Conservation (phyloP, 2,888 invertebrate species). For the Brachynemurus nebulosus region DNA sequence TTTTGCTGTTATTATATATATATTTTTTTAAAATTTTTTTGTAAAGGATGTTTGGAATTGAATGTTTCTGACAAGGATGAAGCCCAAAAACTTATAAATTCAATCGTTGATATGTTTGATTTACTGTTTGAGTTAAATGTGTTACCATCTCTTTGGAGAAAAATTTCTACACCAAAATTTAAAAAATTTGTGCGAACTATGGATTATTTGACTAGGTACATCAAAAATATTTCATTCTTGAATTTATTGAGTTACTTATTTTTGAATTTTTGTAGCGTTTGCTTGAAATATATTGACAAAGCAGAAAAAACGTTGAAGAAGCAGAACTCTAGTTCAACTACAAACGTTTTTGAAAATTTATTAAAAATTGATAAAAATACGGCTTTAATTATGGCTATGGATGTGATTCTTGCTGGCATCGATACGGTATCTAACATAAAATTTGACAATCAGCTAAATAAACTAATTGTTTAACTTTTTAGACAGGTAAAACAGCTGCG, state of each 20-base stretch:
- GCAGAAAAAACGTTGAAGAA: slow-evolving; percentile 21
- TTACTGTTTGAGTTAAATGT: slow-evolving; percentile 26
- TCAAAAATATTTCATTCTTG: background rate
- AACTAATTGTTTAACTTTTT: slow-evolving; percentile 10
- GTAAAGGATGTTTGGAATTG: slow-evolving; percentile 30
- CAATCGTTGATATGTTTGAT: slow-evolving; percentile 22
- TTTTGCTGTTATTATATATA: too few species aligned
- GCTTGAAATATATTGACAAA: slow-evolving; percentile 24
- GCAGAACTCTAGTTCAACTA: slow-evolving; percentile 30
- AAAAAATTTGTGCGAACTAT: slow-evolving; percentile 26
- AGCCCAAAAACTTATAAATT: slow-evolving; percentile 31
- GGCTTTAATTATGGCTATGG: slow-evolving; percentile 51
- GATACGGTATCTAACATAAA: slow-evolving; percentile 46
- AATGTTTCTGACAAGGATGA: slow-evolving; percentile 26
- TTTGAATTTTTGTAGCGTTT: slow-evolving; percentile 19
- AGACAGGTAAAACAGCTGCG: slow-evolving; percentile 34
- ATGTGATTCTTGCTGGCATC: slow-evolving; percentile 54
- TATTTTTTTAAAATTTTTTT: background rate
- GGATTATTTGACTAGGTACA: slow-evolving; percentile 30
- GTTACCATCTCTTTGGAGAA: slow-evolving; percentile 26
- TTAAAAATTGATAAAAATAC: slow-evolving; percentile 44
- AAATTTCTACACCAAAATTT: slow-evolving; percentile 25
- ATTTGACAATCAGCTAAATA: background rate
- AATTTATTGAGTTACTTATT: background rate
- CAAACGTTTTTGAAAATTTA: slow-evolving; percentile 50